Evolutionary conservation across 2,113 vertebrate species (phyloP).

Genomic region (Periophthalmodon schlosseri): DNA sequence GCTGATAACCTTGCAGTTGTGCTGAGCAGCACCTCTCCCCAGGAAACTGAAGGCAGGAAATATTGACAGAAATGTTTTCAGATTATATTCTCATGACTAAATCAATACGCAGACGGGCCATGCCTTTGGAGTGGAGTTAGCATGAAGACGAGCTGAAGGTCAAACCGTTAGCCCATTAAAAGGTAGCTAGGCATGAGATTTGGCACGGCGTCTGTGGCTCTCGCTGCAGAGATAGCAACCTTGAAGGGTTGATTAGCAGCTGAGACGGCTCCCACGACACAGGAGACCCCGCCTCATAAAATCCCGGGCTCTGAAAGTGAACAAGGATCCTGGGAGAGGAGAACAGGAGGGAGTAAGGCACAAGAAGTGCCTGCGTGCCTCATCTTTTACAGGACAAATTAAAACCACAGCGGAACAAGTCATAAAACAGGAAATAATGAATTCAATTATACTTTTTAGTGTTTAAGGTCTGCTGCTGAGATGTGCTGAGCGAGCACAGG

Average conservation of each 20-base stretch:
- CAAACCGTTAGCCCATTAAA: constrained; percentile 71
- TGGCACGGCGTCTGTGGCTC: constrained; percentile 58
- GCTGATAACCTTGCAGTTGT: constrained; percentile 66
- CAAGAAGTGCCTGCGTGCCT: constrained; percentile 66
- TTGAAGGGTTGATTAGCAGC: constrained; percentile 76
- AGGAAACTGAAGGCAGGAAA: constrained; percentile 56
- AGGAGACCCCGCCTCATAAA: constrained; percentile 74
- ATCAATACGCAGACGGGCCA: constrained; percentile 71
- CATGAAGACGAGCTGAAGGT: constrained; percentile 69
- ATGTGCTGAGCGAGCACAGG: constrained; percentile 77
- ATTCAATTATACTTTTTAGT: constrained; percentile 83
- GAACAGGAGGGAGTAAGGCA: constrained; percentile 61
- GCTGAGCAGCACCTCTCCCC: constrained; percentile 63
- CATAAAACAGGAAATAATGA: constrained; percentile 82
- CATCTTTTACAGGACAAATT: constrained; percentile 80
- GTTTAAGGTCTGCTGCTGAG: constrained; percentile 73
- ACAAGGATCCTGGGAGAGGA: constrained; percentile 60
- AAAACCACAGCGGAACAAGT: constrained; percentile 78
- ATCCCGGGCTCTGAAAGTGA: constrained; percentile 57
- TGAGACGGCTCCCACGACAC: constrained; percentile 73
- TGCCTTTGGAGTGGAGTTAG: constrained; percentile 61
- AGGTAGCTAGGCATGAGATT: constrained; percentile 55
- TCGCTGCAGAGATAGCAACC: constrained; percentile 62
- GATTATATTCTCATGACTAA: constrained; percentile 75
- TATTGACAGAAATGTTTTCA: constrained; percentile 75